Percentiles rank a stretch among this genome's conserved stretches.
Conservation (phyloP, 2,888 invertebrate genomes). For the Sylvicola fuscatus region DNA sequence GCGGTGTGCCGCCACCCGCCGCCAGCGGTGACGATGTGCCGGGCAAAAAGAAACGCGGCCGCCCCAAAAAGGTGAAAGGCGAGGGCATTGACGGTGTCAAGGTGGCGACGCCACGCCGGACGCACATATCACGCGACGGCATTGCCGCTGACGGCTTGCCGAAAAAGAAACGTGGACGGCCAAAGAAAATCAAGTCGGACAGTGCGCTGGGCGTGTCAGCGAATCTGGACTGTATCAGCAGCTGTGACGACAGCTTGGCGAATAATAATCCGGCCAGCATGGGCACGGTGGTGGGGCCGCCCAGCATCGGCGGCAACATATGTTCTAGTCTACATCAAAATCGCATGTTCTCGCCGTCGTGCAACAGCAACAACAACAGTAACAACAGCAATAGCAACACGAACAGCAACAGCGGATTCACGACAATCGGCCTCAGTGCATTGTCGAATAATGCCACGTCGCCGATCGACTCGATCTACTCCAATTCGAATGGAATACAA, state of each 20-base stretch:
- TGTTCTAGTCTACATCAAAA: too few species aligned
- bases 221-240: slow-evolving; percentile 26
- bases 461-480: too few species aligned
- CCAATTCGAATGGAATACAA: not conserved
- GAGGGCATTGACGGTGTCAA: slow-evolving; percentile 30
- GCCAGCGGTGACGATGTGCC: slow-evolving; percentile 25
- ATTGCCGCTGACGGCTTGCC: slow-evolving; percentile 34
- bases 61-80: slow-evolving; percentile 67
- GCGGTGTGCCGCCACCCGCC: slow-evolving; percentile 3
- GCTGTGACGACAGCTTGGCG: slow-evolving; percentile 19
- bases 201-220: not conserved
- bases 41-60: slow-evolving; percentile 71
- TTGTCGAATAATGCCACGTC: too few species aligned
- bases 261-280: slow-evolving; percentile 15
- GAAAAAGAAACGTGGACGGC: slow-evolving; percentile 73
- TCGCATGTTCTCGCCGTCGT: too few species aligned
- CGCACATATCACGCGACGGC: slow-evolving; percentile 15
- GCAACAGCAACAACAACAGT: slow-evolving; percentile 5
- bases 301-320: slow-evolving; percentile 13
- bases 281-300: slow-evolving; percentile 14
- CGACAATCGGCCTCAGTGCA: not conserved
- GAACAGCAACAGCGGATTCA: slow-evolving; percentile 2
- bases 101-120: slow-evolving; percentile 6
- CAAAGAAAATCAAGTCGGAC: slow-evolving; percentile 56
- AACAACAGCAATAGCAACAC: slow-evolving; percentile 7